Percentiles rank a stretch among this genome's conserved stretches.
Conservation (phyloP, 1,140 invertebrate species). For the Phocides pigmalion region DNA sequence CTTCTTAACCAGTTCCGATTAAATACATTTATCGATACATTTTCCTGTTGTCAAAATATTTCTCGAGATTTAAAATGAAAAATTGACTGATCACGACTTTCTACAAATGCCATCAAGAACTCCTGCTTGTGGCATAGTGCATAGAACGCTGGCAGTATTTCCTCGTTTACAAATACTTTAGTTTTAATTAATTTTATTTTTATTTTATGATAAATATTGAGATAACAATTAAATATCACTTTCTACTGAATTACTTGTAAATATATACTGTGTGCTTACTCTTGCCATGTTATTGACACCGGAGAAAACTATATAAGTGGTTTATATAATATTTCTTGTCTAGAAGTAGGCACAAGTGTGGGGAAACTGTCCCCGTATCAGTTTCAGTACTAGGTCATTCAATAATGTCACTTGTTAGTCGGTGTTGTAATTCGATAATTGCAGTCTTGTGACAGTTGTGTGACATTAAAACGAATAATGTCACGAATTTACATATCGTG, state of each 20-base stretch:
- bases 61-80: no score
- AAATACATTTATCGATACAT: no score
- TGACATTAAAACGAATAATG: neutral
- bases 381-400: conserved; percentile 7
- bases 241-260: conserved; percentile 8
- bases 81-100: no score
- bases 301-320: conserved; percentile 8
- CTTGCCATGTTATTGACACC: conserved; percentile 19
- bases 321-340: neutral
- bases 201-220: no score
- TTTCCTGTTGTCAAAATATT: no score
- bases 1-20: no score
- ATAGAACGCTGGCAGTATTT: no score
- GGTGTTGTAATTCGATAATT: conserved; percentile 2
- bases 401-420: conserved; percentile 7
- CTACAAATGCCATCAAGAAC: no score
- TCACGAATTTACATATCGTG: neutral
- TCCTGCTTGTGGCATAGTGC: no score
- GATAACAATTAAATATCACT: no score
- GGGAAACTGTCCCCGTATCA: conserved; percentile 2
- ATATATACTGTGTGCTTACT: neutral
- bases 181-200: no score
- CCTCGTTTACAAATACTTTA: no score
- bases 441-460: neutral
- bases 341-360: conserved; percentile 7